A percentile compares a stretch with the other conserved stretches of the same genome.
Conservation (phyloP, 2,113 vertebrate genomes). For the Crotalus viridis region DNA sequence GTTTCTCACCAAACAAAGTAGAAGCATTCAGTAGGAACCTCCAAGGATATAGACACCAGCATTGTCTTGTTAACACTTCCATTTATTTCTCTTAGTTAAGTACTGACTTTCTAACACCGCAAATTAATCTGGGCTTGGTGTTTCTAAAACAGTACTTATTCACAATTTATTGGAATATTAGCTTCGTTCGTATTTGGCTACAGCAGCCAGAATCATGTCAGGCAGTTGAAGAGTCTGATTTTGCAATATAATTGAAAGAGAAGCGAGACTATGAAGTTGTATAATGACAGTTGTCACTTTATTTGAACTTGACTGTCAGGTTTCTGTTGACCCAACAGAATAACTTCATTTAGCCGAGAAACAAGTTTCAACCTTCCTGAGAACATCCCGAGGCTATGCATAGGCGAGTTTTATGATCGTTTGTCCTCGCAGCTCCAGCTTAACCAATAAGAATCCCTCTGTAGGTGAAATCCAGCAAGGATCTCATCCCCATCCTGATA, state of each 20-base stretch:
- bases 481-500: too few species aligned
- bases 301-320: not conserved
- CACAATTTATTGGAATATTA: not conserved
- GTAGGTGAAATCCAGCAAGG: not conserved
- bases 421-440: not conserved
- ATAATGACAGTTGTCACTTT: not conserved
- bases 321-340: not conserved
- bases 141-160: not conserved
- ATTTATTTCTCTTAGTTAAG: not conserved
- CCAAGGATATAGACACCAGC: not conserved
- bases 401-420: not conserved
- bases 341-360: not conserved
- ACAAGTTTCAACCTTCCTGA: not conserved
- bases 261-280: not conserved
- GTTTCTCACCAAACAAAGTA: not conserved
- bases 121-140: not conserved
- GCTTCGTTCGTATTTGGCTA: not conserved
- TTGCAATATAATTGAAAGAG: not conserved
- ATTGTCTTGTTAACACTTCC: not conserved
- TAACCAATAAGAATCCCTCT: not conserved
- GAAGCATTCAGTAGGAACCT: not conserved
- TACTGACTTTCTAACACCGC: not conserved
- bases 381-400: not conserved
- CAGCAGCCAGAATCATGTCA: not conserved
- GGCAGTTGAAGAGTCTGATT: too few species aligned